Evolutionary conservation across 2,113 vertebrate genomes (phyloP).

Genomic region (Desmodus rotundus): DNA sequence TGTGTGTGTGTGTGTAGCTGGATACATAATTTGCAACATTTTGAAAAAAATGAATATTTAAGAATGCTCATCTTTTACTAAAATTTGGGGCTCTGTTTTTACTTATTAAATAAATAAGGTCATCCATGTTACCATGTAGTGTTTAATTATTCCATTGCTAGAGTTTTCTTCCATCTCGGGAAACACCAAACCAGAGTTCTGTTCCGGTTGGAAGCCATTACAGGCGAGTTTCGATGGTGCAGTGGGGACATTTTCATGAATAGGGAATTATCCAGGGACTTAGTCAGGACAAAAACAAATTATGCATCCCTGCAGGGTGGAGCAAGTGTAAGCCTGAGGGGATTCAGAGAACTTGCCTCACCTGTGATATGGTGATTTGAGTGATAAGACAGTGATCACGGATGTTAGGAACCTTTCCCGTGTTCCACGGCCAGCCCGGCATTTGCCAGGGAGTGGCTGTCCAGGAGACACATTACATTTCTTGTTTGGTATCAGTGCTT

Average conservation of each 20-base stretch:
- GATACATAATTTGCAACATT: neutral
- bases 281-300: conserved; percentile 69
- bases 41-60: neutral
- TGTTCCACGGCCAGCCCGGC: neutral
- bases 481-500: neutral
- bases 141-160: neutral
- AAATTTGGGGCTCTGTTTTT: neutral
- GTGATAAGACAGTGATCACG: neutral
- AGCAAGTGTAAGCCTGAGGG: neutral
- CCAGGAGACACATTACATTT: neutral
- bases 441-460: neutral
- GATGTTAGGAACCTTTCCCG: neutral
- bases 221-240: conserved; percentile 56
- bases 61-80: neutral
- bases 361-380: conserved; percentile 26
- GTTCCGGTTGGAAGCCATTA: conserved; percentile 57
- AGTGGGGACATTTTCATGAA: conserved; percentile 12
- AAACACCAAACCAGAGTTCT: conserved; percentile 43
- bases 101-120: neutral
- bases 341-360: conserved; percentile 23
- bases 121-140: neutral
- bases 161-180: conserved; percentile 11
- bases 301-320: neutral
- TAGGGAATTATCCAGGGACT: conserved; percentile 55
- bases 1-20: neutral